These are phyloP conservation scores for Ophraella communa DNA, from an alignment of 2,888 invertebrate genomes.

Conservation along the genomic window DNA sequence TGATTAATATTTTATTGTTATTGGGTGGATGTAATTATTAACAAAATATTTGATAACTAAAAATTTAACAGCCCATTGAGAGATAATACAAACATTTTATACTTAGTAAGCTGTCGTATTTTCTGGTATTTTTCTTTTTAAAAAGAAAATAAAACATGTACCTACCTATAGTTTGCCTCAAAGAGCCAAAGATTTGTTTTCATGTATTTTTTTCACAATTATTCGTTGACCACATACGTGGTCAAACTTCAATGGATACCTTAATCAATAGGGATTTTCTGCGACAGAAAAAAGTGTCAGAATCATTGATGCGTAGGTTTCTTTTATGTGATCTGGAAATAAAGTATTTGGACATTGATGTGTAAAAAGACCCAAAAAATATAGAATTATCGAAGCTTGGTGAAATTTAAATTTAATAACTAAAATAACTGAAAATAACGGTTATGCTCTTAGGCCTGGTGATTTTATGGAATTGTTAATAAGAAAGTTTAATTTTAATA, in stretches of 20 bases:
- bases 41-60: too few relatives aligned
- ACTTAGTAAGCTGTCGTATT: too few relatives aligned
- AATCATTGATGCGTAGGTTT: slow-evolving; percentile 5
- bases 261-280: slow-evolving; percentile 11
- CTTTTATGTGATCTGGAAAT: background rate
- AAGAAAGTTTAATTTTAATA: too few relatives aligned
- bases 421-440: too few relatives aligned
- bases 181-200: background rate
- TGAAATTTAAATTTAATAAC: background rate
- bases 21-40: too few relatives aligned
- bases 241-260: slow-evolving; percentile 1
- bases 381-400: background rate
- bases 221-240: background rate
- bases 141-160: too few relatives aligned
- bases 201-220: background rate
- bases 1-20: too few relatives aligned
- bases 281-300: slow-evolving; percentile 11
- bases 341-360: background rate
- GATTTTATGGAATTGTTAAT: too few relatives aligned
- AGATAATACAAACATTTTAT: too few relatives aligned
- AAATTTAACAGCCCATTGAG: too few relatives aligned
- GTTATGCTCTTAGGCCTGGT: too few relatives aligned
- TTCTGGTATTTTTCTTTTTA: too few relatives aligned
- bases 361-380: background rate
- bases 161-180: background rate